Conservation (phyloP, 2,888 invertebrate species). For the Cantharis lateralis region DNA sequence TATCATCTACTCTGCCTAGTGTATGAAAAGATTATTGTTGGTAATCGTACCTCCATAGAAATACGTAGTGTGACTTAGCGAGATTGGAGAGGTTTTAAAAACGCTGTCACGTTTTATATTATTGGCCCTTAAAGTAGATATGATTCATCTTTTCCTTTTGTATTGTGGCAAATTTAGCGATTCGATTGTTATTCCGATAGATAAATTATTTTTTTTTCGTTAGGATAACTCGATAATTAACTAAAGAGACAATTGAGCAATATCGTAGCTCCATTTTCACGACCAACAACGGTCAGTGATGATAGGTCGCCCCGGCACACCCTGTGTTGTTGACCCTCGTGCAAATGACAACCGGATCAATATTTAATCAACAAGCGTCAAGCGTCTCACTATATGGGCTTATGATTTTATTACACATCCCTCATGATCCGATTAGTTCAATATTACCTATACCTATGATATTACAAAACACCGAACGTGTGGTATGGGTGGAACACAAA, state of each 20-base stretch:
- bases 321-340: constrained; percentile 44
- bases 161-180: neutral
- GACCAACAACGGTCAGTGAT: constrained; percentile 28
- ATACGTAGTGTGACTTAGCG: neutral
- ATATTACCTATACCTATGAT: constrained; percentile 19
- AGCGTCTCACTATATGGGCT: constrained; percentile 44
- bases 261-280: constrained; percentile 16
- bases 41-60: neutral
- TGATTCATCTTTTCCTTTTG: neutral
- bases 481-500: neutral
- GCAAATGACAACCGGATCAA: constrained; percentile 50
- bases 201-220: neutral
- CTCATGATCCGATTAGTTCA: constrained; percentile 33
- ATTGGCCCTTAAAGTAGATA: neutral
- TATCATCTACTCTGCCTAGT: neutral
- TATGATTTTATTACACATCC: constrained; percentile 39
- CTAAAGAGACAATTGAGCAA: neutral
- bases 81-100: neutral
- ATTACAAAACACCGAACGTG: neutral
- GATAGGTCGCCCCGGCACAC: constrained; percentile 31
- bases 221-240: neutral
- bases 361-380: constrained; percentile 49
- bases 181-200: neutral
- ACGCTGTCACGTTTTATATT: neutral
- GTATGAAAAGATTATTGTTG: neutral